A percentile compares a stretch with the other conserved stretches of the same genome.
Conservation (phyloP, 2,888 invertebrate species). For the Hemaris fuciformis region DNA sequence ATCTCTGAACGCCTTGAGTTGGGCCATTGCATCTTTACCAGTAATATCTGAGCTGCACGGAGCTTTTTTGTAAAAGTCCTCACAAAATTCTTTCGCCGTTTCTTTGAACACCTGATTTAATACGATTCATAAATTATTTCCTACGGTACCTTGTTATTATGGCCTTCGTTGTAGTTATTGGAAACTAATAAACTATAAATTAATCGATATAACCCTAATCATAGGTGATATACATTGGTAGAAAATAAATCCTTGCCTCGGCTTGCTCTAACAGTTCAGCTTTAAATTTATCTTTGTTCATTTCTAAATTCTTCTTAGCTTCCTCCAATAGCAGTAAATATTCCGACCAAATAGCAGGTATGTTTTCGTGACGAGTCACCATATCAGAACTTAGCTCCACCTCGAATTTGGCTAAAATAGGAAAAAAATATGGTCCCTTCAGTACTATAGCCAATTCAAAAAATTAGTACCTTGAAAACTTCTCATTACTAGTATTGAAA, state of each 20-base stretch:
- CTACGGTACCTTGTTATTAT: too few relatives aligned
- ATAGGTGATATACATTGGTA: too few relatives aligned
- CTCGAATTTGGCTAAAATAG: slow-evolving; percentile 84
- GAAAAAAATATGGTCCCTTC: too few relatives aligned
- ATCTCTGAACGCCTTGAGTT: slow-evolving; percentile 77
- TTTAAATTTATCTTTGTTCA: slow-evolving; percentile 88
- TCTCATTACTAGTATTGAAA: too few relatives aligned
- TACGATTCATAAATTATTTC: too few relatives aligned
- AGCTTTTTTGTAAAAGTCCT: slow-evolving; percentile 85
- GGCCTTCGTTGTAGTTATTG: too few relatives aligned
- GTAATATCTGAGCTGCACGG: slow-evolving; percentile 83
- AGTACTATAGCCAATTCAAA: too few relatives aligned
- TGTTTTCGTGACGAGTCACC: slow-evolving; percentile 76
- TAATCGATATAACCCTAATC: too few relatives aligned
- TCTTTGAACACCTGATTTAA: slow-evolving; percentile 84
- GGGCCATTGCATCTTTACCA: slow-evolving; percentile 80
- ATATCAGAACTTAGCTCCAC: slow-evolving; percentile 85
- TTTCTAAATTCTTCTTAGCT: slow-evolving; percentile 87
- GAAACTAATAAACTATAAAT: too few relatives aligned
- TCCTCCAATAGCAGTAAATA: slow-evolving; percentile 86
- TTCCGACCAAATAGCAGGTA: slow-evolving; percentile 85
- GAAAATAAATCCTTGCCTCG: slow-evolving; percentile 61
- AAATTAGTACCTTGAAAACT: too few relatives aligned
- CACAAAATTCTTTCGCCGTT: slow-evolving; percentile 84
- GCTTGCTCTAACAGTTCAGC: slow-evolving; percentile 86